Conservation (phyloP, 2,888 invertebrate genomes). For the Spodoptera exigua region DNA sequence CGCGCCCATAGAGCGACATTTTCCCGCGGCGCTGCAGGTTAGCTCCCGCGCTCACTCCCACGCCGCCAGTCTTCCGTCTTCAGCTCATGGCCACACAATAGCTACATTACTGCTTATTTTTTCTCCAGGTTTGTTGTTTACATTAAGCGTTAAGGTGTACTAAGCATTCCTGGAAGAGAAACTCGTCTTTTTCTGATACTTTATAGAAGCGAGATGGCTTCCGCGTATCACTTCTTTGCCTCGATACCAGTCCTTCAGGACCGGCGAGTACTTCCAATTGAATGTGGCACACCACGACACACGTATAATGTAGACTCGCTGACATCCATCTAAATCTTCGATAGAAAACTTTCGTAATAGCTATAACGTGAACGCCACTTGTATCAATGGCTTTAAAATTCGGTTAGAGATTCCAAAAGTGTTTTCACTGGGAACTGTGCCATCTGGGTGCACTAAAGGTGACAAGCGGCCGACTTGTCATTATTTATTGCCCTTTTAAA, state of each 20-base stretch:
- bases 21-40: conserved; percentile 80
- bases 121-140: conserved; percentile 78
- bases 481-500: conserved; percentile 75
- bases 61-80: conserved; percentile 81
- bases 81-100: conserved; percentile 80
- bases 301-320: background rate
- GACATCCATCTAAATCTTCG: too few relatives aligned
- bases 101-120: conserved; percentile 81
- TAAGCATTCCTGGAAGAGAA: conserved; percentile 83
- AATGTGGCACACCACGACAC: conserved; percentile 66
- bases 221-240: conserved; percentile 78
- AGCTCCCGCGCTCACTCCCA: conserved; percentile 78
- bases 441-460: conserved; percentile 78
- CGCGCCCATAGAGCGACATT: conserved; percentile 68
- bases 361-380: conserved; percentile 17
- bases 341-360: too few relatives aligned
- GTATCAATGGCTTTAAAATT: conserved; percentile 52
- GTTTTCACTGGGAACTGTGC: conserved; percentile 80
- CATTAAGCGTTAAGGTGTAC: conserved; percentile 77
- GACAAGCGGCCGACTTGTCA: conserved; percentile 74
- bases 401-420: conserved; percentile 65
- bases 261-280: conserved; percentile 67
- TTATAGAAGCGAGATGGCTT: conserved; percentile 78
- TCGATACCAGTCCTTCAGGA: conserved; percentile 69
- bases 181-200: conserved; percentile 77